phyloP scores from a whole-genome alignment of 1,140 invertebrate species.

The Brachionus angularis region DNA sequence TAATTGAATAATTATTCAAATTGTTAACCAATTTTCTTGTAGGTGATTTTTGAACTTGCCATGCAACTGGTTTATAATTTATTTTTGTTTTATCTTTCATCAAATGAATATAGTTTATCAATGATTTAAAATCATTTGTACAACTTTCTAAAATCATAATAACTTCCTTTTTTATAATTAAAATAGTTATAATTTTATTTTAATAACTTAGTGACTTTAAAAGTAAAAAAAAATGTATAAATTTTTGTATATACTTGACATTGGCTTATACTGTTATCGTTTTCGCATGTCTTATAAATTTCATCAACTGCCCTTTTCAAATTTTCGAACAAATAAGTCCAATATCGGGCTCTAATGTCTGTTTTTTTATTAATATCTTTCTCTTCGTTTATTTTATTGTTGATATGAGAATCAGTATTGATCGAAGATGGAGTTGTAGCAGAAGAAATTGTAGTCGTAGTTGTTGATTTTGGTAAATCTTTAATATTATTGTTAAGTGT shows the following conservation, averaged over 20 bases:
- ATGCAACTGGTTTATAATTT: conserved; percentile 75
- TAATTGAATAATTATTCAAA: background rate
- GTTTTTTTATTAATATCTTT: background rate
- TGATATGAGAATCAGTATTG: too few species aligned
- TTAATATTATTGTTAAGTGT: too few species aligned
- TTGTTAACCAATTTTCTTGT: conserved; percentile 61
- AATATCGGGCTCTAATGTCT: conserved; percentile 65
- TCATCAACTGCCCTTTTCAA: conserved; percentile 78
- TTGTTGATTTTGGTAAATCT: too few species aligned
- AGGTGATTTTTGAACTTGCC: conserved; percentile 89
- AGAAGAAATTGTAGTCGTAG: background rate
- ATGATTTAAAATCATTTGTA: conserved; percentile 81
- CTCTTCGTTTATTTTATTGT: background rate
- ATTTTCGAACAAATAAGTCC: conserved; percentile 90
- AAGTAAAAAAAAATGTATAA: too few species aligned
- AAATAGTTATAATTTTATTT: background rate
- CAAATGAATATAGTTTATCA: conserved; percentile 83
- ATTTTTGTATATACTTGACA: conserved; percentile 63
- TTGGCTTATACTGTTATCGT: conserved; percentile 64
- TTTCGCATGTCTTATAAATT: conserved; percentile 66
- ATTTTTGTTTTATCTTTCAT: conserved; percentile 90
- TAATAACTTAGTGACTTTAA: background rate
- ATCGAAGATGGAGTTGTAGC: conserved; percentile 10
- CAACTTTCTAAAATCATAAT: conserved; percentile 89
- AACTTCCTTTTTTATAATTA: conserved; percentile 68